Evolutionary conservation across 2,113 vertebrate species (phyloP), one percentile per base, ranked within the genome.

Genomic region (Platysternon megacephalum): DNA sequence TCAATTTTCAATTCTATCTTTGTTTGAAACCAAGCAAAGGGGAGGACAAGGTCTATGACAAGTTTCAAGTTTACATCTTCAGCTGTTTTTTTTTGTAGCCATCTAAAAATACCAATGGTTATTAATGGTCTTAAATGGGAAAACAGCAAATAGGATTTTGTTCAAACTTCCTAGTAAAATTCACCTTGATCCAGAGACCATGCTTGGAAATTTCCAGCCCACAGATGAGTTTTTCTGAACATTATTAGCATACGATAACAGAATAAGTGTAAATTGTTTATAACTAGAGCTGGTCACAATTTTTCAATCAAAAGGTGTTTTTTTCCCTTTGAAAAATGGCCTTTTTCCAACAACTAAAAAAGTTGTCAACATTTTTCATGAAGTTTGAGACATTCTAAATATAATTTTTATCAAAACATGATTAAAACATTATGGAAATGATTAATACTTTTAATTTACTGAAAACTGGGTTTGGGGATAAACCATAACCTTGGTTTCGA

Each of bases 221-320:
- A 83, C 86, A 81, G 32, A 7, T 56, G 93, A 85, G 82, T 80
- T 56, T 16, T 68, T 94, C 32, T 83, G 82, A 84, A 53, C 42
- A 3, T 46, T 86, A 68, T 16, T 72, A 7, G 3, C 51, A 5
- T 78, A 2, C 81, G 32, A 35, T n/a, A 61, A 95, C 94, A 91
- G 90, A 55, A 0, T 6, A 5, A 29, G 42, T 74, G 14, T 79
- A 96, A 86, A 82, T n/a, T n/a, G 1, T 39, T 26, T 51, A 3
- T 39, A 74, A 65, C 12, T 80, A 76, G 5, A 42, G 89, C 11
- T 29, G 72, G 5, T 39, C 89, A 3, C 16, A 88, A 72, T 79
- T 72, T 2, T 21, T 56, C 4, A 52, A 13, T 8, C 0, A n/a
- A 7, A 26, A 28, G 42, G 3, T 1, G 19, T 42, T 82, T 26